phyloP scores from a whole-genome alignment of 2,113 vertebrate genomes.

The Sylvia atricapilla region DNA sequence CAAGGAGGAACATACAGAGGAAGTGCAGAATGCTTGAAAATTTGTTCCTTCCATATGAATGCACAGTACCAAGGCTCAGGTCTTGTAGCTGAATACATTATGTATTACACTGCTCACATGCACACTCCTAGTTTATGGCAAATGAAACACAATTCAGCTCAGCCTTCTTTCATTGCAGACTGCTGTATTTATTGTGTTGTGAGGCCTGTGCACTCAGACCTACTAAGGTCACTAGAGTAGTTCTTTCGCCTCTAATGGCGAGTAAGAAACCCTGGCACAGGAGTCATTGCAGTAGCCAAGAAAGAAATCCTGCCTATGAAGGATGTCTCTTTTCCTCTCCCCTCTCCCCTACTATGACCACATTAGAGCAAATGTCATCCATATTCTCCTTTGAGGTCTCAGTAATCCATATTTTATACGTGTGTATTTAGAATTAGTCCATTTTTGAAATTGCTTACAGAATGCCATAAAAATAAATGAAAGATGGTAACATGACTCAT shows the following conservation, averaged over 20 bases:
- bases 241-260: background rate
- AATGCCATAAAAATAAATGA: background rate
- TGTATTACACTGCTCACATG: background rate
- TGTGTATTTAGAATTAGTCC: background rate
- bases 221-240: background rate
- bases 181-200: background rate
- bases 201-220: background rate
- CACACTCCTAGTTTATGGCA: background rate
- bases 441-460: background rate
- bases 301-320: background rate
- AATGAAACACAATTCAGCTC: background rate
- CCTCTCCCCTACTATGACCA: background rate
- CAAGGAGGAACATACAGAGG: background rate
- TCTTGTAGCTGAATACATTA: background rate
- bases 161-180: background rate
- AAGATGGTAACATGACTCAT: background rate
- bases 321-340: background rate
- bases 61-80: background rate
- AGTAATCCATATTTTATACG: background rate
- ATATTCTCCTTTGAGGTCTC: background rate
- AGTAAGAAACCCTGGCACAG: background rate
- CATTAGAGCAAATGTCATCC: background rate
- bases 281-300: background rate
- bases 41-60: background rate
- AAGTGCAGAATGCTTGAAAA: background rate